A percentile compares a stretch with the other conserved stretches of the same genome.
These are phyloP conservation scores for Bettongia penicillata DNA, from an alignment of 2,113 vertebrate genomes.

Conservation along the genomic window DNA sequence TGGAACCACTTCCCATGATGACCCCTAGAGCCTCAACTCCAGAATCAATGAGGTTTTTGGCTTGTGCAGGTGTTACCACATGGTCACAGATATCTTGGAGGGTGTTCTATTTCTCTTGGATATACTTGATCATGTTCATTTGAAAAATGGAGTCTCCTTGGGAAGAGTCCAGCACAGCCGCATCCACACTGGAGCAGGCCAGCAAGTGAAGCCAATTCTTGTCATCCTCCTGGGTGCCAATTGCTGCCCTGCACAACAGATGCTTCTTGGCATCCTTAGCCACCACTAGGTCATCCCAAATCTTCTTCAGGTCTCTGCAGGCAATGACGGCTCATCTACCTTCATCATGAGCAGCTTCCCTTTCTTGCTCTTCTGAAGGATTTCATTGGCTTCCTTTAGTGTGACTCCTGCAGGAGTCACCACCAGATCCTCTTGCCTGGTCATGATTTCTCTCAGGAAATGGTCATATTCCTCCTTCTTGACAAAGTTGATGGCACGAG, in stretches of 20 bases:
- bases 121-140: slow-evolving; percentile 94
- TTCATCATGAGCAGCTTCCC: slow-evolving; percentile 95
- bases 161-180: slow-evolving; percentile 89
- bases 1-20: slow-evolving; percentile 95
- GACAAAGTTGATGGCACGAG: slow-evolving; percentile 94
- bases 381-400: slow-evolving; percentile 94
- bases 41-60: slow-evolving; percentile 94
- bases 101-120: slow-evolving; percentile 91
- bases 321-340: slow-evolving; percentile 92
- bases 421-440: slow-evolving; percentile 91
- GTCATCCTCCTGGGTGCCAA: slow-evolving; percentile 92
- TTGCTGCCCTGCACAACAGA: slow-evolving; percentile 92
- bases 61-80: slow-evolving; percentile 91
- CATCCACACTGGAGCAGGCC: slow-evolving; percentile 84
- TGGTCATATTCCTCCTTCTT: slow-evolving; percentile 89
- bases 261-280: slow-evolving; percentile 94
- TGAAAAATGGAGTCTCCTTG: slow-evolving; percentile 95
- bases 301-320: slow-evolving; percentile 94
- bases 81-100: slow-evolving; percentile 95
- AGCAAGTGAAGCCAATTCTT: slow-evolving; percentile 83
- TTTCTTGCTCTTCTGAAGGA: slow-evolving; percentile 96
- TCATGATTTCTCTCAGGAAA: slow-evolving; percentile 69
- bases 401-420: slow-evolving; percentile 92
- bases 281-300: slow-evolving; percentile 92
- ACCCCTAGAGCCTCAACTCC: slow-evolving; percentile 91